These are phyloP conservation scores for Pristis pectinata DNA, from an alignment of 2,797 vertebrate genomes.

Conservation along the genomic window DNA sequence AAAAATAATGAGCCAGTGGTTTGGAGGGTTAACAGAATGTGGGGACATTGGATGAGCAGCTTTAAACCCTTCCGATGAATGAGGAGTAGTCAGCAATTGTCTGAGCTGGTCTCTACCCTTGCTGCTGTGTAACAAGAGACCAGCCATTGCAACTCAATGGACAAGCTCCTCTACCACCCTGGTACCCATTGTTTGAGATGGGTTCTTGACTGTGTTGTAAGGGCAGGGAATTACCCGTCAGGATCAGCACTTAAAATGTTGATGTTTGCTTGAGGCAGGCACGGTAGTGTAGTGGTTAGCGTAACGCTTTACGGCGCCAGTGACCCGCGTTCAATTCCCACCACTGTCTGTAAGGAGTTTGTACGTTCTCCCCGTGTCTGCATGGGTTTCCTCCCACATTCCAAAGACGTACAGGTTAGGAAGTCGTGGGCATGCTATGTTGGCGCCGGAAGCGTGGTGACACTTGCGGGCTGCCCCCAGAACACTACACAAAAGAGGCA, in stretches of 20 bases:
- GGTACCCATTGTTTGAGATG: neutral
- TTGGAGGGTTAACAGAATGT: neutral
- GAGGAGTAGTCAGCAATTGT: neutral
- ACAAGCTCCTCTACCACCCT: neutral
- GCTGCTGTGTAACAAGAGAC: neutral
- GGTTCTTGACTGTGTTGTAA: neutral
- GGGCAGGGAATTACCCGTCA: neutral
- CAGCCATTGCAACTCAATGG: neutral
- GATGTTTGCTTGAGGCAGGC: no score
- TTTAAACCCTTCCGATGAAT: neutral
- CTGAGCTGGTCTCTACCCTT: constrained; percentile 11
- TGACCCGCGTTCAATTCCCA: no score
- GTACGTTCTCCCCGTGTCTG: no score
- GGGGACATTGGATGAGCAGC: neutral
- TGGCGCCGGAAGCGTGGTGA: no score
- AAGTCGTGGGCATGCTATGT: no score
- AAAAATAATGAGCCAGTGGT: neutral
- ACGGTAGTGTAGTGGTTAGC: no score
- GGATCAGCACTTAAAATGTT: neutral
- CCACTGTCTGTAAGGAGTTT: no score
- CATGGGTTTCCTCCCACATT: no score
- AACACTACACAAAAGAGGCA: no score
- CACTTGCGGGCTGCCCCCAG: no score
- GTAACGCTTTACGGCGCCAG: no score
- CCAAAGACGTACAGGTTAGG: no score